These are phyloP conservation scores for Hyles vespertilio DNA, from an alignment of 1,140 invertebrate species.

Conservation along the genomic window DNA sequence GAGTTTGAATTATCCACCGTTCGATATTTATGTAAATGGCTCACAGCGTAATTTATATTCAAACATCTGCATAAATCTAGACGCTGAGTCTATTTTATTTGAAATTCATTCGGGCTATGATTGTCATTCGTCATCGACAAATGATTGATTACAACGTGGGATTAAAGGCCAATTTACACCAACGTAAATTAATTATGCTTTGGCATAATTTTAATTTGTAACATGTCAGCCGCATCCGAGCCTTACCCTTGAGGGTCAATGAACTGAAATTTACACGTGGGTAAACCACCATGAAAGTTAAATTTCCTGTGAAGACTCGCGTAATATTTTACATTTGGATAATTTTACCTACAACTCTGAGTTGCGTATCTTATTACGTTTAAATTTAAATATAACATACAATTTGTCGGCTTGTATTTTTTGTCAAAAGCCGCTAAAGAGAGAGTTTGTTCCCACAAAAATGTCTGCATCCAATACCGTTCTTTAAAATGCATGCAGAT, in stretches of 20 bases:
- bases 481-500: constrained; percentile 53
- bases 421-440: constrained; percentile 2
- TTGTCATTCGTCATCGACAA: neutral
- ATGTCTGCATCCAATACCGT: constrained; percentile 17
- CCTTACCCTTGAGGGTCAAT: constrained; percentile 5
- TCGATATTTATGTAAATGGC: constrained; percentile 21
- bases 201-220: constrained; percentile 11
- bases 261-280: constrained; percentile 6
- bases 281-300: neutral
- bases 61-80: constrained; percentile 18
- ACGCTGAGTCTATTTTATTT: neutral
- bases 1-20: constrained; percentile 1
- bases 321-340: constrained; percentile 2
- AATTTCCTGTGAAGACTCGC: neutral
- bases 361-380: neutral
- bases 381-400: constrained; percentile 3
- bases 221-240: neutral
- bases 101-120: constrained; percentile 1
- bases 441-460: constrained; percentile 19
- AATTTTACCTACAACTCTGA: constrained; percentile 2
- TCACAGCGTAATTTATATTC: constrained; percentile 12
- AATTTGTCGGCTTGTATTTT: neutral
- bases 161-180: too few species aligned
- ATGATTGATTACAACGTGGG: too few species aligned
- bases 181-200: constrained; percentile 6